Evolutionary conservation across 2,113 vertebrate genomes (phyloP), one percentile per base, ranked within the genome.

Genomic region (Colaptes auratus): DNA sequence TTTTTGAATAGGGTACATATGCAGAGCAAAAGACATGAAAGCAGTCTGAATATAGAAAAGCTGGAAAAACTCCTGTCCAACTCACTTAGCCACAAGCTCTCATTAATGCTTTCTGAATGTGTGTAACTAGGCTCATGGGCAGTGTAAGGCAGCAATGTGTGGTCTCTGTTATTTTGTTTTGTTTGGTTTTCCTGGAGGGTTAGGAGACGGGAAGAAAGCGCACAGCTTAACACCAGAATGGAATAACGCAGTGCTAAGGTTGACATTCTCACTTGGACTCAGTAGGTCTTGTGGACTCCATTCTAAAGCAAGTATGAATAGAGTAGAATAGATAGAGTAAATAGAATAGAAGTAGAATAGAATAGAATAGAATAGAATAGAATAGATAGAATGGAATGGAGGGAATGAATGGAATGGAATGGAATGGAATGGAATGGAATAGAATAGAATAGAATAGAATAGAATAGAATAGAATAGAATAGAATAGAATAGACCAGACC

Each of bases 1-100:
- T 89, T 95, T 93, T 89, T 70, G 94, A 86, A 89, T 33, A 88
- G 27, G 42, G 61, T 95, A 80, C 77, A 76, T 42, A 71, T 65
- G 86, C 24, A 69, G 60, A 86, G 85, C 50, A 91, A 86, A 94
- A 77, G 85, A 93, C 61, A 56, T 86, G 71, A 90, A 95, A 93
- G 81, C 19, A 91, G 21, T 15, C 59, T 63, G 59, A 74, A 87
- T 71, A 76, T 2, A 61, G 30, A 77, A 95, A 90, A 82, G 44
- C 69, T 86, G 36, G 14, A 33, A 88, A 63, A 85, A 83, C 17
- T 86, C 39, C 65, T 75, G 66, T 60, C 65, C 56, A 61, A 70
- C 36, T 77, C 44, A 60, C 9, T 75, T 53, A 70, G 75, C 71
- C 25, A 88, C 73, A 90, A 89, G 24, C 5, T 77, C 36, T 91